Evolutionary conservation across 2,797 vertebrate genomes (phyloP), one percentile per base, ranked within the genome.

Genomic region (Odontamblyopus lacepedii): DNA sequence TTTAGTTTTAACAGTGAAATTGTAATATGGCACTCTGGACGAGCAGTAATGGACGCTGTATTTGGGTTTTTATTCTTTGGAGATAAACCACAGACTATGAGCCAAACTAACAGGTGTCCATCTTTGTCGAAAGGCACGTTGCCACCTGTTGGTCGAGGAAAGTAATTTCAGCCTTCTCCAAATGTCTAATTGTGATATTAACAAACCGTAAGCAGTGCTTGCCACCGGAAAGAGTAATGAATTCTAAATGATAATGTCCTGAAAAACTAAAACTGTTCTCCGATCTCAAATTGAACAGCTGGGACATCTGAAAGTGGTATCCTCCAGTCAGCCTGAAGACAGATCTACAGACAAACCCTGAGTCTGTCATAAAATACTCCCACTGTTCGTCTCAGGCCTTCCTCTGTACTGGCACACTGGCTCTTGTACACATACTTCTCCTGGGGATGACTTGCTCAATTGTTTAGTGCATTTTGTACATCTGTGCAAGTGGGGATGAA

Each of bases 211-310:
- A 80, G 73, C 59, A 72, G 75, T 80, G 82, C 81, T 85, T 80
- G 78, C 63, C 35, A 29, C 80, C 74, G 82, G 72, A 78, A 72
- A 50, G 41, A 23, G 29, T 50, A 65, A 83, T 88, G 70, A 88
- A 87, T 88, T 83, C 87, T 84, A 80, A 69, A 89, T 85, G 73
- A 83, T 66, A 55, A 71, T 74, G 74, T 48, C 44, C 44, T 48
- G 44, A 12, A 44, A 72, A 83, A 32, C 71, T 59, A 86, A 81
- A 80, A 74, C 70, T 59, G 38, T 44, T 23, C 81, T 12, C 29
- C 77, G 74, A 81, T 83, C 73, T 87, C 78, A 68, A 69, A 78
- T 75, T 73, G 77, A 80, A 85, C 76, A 81, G 68, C 66, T 70
- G 69, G 80, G 75, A 72, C 51, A 71, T 70, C 4, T 64, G 7